Percentiles rank a stretch among this genome's conserved stretches.
Evolutionary conservation across 1,140 invertebrate genomes (phyloP).

Genomic region (Drosophila tani): DNA sequence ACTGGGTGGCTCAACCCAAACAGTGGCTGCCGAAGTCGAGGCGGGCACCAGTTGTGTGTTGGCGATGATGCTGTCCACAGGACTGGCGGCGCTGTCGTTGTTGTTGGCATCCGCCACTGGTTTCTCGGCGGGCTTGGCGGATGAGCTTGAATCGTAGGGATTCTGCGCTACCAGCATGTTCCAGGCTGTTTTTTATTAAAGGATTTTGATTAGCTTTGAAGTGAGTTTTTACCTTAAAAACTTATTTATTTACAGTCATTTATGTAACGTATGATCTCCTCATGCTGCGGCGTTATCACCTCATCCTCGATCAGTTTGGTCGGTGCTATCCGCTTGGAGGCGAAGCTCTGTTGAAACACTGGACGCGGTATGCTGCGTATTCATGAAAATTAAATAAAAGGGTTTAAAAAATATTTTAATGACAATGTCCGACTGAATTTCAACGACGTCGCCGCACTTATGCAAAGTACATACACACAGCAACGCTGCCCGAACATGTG

Average conservation of each 20-base stretch:
- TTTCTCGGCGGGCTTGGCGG: slow-evolving; percentile 51
- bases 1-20: slow-evolving; percentile 90
- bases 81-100: slow-evolving; percentile 68
- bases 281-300: slow-evolving; percentile 85
- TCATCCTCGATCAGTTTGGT: slow-evolving; percentile 81
- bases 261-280: slow-evolving; percentile 86
- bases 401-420: slow-evolving; percentile 31
- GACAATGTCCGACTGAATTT: slow-evolving; percentile 24
- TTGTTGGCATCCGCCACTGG: slow-evolving; percentile 72
- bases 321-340: slow-evolving; percentile 73
- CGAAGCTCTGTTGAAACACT: slow-evolving; percentile 85
- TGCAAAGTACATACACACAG: slow-evolving; percentile 41
- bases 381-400: slow-evolving; percentile 39
- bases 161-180: slow-evolving; percentile 83
- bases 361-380: slow-evolving; percentile 85
- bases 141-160: slow-evolving; percentile 73
- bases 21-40: slow-evolving; percentile 85
- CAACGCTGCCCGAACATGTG: slow-evolving; percentile 33
- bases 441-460: slow-evolving; percentile 28
- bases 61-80: slow-evolving; percentile 66
- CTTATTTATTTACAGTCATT: slow-evolving; percentile 72
- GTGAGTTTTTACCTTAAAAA: not conserved
- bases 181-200: slow-evolving; percentile 61
- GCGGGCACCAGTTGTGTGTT: slow-evolving; percentile 45
- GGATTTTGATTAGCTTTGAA: not conserved